Percentiles rank a stretch among this genome's conserved stretches.
Conservation (phyloP, 2,888 invertebrate species). For the Caenorhabditis sp. region DNA sequence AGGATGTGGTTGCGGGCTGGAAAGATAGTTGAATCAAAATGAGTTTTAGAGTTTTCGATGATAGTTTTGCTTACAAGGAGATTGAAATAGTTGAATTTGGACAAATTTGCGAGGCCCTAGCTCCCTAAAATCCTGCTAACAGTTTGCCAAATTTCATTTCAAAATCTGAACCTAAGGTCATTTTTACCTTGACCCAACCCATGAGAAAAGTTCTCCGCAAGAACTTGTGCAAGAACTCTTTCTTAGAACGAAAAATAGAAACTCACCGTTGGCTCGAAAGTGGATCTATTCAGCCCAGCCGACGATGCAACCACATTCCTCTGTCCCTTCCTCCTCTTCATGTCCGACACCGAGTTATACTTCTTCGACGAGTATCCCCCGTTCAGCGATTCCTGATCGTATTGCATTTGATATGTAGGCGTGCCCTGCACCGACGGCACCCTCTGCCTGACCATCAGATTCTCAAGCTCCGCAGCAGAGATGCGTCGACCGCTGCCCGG, state of each 20-base stretch:
- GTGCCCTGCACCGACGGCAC: slow-evolving; percentile 54
- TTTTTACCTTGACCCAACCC: too few relatives aligned
- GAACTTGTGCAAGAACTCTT: too few relatives aligned
- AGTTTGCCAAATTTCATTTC: too few relatives aligned
- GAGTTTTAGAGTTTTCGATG: too few relatives aligned
- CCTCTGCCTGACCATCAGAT: slow-evolving; percentile 91
- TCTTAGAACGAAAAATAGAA: too few relatives aligned
- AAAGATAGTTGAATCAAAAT: too few relatives aligned
- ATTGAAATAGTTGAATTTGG: too few relatives aligned
- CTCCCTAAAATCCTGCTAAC: too few relatives aligned
- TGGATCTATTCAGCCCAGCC: slow-evolving; percentile 58
- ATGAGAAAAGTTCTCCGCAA: too few relatives aligned
- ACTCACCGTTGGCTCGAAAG: slow-evolving; percentile 52
- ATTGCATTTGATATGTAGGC: slow-evolving; percentile 56
- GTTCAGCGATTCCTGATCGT: slow-evolving; percentile 68
- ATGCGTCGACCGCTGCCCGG: slow-evolving; percentile 86
- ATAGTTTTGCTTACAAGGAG: too few relatives aligned
- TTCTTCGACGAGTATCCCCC: slow-evolving; percentile 85
- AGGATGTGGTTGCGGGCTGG: slow-evolving; percentile 41
- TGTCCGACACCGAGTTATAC: slow-evolving; percentile 95
- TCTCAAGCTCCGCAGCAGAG: slow-evolving; percentile 93
- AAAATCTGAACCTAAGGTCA: too few relatives aligned
- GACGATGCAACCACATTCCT: slow-evolving; percentile 62
- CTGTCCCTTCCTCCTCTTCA: slow-evolving; percentile 90
- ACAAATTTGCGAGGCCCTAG: too few relatives aligned